Evolutionary conservation across 2,888 invertebrate genomes (phyloP).

Genomic region (Ennomos erosarius): DNA sequence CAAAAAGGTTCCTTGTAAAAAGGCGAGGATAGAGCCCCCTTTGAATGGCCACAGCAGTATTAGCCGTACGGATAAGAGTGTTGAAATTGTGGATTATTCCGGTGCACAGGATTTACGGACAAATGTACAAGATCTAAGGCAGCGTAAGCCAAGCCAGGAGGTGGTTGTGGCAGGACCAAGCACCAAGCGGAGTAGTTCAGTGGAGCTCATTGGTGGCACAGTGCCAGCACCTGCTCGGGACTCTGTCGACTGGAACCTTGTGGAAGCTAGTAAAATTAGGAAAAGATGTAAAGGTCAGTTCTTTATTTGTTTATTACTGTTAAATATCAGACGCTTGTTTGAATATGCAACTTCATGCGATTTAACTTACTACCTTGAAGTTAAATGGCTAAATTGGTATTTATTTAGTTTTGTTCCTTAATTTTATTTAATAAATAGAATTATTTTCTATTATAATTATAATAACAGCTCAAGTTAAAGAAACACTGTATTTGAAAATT

Average conservation of each 20-base stretch:
- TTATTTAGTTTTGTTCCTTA: too few relatives aligned
- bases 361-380: too few relatives aligned
- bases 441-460: too few relatives aligned
- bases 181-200: constrained; percentile 70
- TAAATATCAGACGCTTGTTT: constrained; percentile 15
- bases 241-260: constrained; percentile 79
- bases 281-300: constrained; percentile 79
- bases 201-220: constrained; percentile 75
- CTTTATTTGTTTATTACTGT: constrained; percentile 15
- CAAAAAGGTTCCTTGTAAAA: constrained; percentile 70
- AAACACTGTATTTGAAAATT: too few relatives aligned
- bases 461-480: too few relatives aligned
- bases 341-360: too few relatives aligned
- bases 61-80: constrained; percentile 65
- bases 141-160: constrained; percentile 22
- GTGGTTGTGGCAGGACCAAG: constrained; percentile 66
- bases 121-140: constrained; percentile 48
- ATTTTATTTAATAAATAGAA: too few relatives aligned
- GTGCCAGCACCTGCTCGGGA: constrained; percentile 76
- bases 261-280: constrained; percentile 84
- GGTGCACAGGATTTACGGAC: constrained; percentile 52
- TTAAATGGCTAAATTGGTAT: too few relatives aligned
- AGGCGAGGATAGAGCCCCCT: constrained; percentile 61
- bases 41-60: constrained; percentile 63
- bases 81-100: constrained; percentile 71